A percentile compares a stretch with the other conserved stretches of the same genome.
These are phyloP conservation scores for Urocolius indicus DNA, from an alignment of 2,113 vertebrate genomes.

Conservation along the genomic window DNA sequence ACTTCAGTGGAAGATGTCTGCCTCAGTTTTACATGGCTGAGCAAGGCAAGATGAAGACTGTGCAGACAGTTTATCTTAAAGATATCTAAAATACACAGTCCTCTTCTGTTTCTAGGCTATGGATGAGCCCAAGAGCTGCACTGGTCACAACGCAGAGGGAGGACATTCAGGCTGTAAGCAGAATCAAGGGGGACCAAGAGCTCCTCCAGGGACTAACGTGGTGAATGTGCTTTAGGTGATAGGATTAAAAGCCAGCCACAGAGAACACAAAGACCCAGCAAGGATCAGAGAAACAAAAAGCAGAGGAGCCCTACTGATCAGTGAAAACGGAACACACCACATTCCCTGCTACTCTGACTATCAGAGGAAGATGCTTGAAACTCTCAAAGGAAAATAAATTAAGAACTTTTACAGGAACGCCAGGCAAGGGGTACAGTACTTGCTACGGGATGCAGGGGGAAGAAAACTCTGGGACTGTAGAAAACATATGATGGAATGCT, in stretches of 20 bases:
- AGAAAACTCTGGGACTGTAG: not conserved
- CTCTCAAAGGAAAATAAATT: not conserved
- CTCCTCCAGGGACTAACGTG: not conserved
- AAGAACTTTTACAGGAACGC: not conserved
- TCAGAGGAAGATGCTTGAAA: not conserved
- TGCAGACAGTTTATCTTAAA: not conserved
- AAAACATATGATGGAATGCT: accelerated
- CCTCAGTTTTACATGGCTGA: not conserved
- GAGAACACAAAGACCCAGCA: not conserved
- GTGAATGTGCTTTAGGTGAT: not conserved
- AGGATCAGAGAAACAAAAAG: not conserved
- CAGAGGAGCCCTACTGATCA: not conserved
- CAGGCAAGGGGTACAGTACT: not conserved
- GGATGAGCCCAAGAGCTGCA: not conserved
- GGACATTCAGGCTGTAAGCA: not conserved
- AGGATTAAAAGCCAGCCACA: not conserved
- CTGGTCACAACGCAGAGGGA: not conserved
- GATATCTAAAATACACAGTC: not conserved
- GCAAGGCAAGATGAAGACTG: not conserved
- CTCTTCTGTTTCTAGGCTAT: not conserved
- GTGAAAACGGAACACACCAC: not conserved
- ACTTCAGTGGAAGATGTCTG: not conserved
- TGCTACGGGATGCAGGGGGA: not conserved
- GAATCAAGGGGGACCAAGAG: not conserved
- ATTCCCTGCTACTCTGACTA: not conserved